Evolutionary conservation across 64 coral and sea anemone species (phyloP), one percentile per base, ranked within the genome.

Genomic region (Porites lutea): DNA sequence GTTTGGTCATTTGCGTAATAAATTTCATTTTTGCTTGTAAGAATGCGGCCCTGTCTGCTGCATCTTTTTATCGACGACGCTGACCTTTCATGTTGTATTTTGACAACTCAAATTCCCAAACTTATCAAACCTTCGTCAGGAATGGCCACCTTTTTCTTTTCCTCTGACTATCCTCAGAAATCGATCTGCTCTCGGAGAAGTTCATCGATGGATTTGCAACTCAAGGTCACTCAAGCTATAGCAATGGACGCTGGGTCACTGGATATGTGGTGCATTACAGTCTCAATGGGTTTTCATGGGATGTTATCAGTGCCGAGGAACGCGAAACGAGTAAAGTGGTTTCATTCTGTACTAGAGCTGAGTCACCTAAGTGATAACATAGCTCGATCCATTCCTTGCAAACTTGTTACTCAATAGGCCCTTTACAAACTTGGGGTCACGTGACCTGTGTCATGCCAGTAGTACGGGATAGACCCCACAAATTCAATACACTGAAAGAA

Each of bases 161-260:
- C 8, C 47, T 15, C 48, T 77, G 27, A 78, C 52, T 82, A 7
- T 44, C 45, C 44, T 13, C 46, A 97, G 95, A 97, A 78, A 94
- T 94, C 23, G 92, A 97, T 62, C 22, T 97, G 12, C 48, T 89
- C 23, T 65, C 87, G 46, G 95, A 97, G 82, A 82, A 72, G 43
- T 94, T 94, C 43, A 82, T 97, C 37, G 95, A 97, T 45, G 95
- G 92, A 20, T 97, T 97, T 91, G 95, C 95, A 0, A 97, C 81
- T 16, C 95, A 97, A 85, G 95, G 95, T 4, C 88, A 87, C 44
- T 59, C 88, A 6, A 62, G 69, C 16, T 16, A 10, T 8, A 67
- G 11, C 18, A 74, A 71, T 10, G 20, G 8, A 22, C 78, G 91
- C 22, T 97, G 92, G 92, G 95, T 97, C 10, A 87, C 78, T 7